These are phyloP conservation scores for Setophaga petechia DNA, from an alignment of 2,113 vertebrate genomes.

Conservation along the genomic window DNA sequence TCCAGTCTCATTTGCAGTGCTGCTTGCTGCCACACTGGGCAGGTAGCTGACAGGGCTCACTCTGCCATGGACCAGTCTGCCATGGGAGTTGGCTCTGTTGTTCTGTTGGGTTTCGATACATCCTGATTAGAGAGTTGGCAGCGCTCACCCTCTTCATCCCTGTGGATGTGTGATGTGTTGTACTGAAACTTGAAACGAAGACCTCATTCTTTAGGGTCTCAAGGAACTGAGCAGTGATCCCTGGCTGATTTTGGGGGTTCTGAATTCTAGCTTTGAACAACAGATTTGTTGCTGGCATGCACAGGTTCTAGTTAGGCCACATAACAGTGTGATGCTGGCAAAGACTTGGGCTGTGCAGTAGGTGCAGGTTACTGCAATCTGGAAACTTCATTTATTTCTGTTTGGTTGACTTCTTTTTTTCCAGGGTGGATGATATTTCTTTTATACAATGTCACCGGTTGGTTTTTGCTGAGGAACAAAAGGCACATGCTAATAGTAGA, in stretches of 20 bases:
- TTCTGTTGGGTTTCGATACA: fast-evolving
- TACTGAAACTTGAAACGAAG: neutral
- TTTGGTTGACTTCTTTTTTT: neutral
- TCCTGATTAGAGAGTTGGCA: neutral
- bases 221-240: neutral
- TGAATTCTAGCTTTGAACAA: neutral
- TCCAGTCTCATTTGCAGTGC: fast-evolving
- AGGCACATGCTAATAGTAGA: neutral
- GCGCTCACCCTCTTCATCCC: neutral
- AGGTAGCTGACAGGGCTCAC: neutral
- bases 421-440: neutral
- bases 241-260: neutral
- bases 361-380: neutral
- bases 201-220: neutral
- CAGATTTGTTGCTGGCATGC: neutral
- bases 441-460: neutral
- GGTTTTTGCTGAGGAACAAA: neutral
- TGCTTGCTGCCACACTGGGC: neutral
- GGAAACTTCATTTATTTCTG: neutral
- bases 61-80: too few relatives aligned
- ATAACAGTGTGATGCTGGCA: neutral
- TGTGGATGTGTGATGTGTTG: fast-evolving
- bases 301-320: neutral
- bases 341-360: neutral
- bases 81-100: fast-evolving